Percentiles rank a stretch among this genome's conserved stretches.
These are phyloP conservation scores for Trilocha varians DNA, from an alignment of 2,888 invertebrate genomes.

Conservation along the genomic window DNA sequence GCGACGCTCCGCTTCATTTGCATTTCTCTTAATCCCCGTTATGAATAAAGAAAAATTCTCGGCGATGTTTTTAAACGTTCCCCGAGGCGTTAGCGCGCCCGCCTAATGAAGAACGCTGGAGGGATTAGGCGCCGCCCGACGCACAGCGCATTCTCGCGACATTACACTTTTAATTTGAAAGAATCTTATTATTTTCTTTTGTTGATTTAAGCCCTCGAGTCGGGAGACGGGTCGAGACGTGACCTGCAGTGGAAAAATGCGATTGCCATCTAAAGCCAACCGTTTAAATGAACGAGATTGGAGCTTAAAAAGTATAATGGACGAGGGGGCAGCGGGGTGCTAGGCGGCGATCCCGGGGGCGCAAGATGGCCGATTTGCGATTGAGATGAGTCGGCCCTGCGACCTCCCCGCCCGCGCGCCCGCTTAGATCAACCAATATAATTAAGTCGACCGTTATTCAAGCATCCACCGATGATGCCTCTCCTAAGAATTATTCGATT, in stretches of 20 bases:
- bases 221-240: constrained; percentile 76
- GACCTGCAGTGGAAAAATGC: constrained; percentile 81
- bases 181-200: constrained; percentile 80
- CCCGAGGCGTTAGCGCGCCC: constrained; percentile 40
- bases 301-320: constrained; percentile 83
- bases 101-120: constrained; percentile 63
- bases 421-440: constrained; percentile 66
- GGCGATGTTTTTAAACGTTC: constrained; percentile 60
- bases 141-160: constrained; percentile 59
- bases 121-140: constrained; percentile 48
- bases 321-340: constrained; percentile 56
- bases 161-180: constrained; percentile 83
- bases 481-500: constrained; percentile 12
- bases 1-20: constrained; percentile 68
- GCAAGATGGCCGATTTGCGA: constrained; percentile 74
- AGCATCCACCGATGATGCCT: constrained; percentile 24
- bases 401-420: constrained; percentile 27
- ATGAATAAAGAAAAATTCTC: constrained; percentile 72
- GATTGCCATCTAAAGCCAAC: constrained; percentile 81
- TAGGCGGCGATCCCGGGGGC: constrained; percentile 66
- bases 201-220: constrained; percentile 78
- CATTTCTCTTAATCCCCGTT: constrained; percentile 71
- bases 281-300: constrained; percentile 81
- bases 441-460: constrained; percentile 56
- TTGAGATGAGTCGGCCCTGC: constrained; percentile 68